Evolutionary conservation across 2,113 vertebrate genomes (phyloP).

Genomic region (Sinocyclocheilus grahami): DNA sequence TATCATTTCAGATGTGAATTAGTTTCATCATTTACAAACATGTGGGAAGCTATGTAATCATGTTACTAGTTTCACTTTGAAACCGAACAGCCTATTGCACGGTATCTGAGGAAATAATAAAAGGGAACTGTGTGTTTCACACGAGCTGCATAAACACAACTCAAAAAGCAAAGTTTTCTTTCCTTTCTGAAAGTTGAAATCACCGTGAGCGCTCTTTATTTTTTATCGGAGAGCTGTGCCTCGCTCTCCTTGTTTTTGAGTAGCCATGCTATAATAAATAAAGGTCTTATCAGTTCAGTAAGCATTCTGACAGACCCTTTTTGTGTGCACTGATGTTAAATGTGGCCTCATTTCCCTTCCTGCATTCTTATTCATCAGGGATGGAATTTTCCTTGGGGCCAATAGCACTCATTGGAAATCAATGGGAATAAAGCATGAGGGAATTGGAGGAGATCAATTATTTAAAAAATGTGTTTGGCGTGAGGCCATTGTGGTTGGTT

Average conservation of each 20-base stretch:
- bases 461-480: conserved; percentile 46
- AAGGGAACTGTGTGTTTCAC: conserved; percentile 49
- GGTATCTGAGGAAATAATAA: conserved; percentile 56
- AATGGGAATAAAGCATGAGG: conserved; percentile 45
- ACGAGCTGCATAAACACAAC: conserved; percentile 41
- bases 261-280: conserved; percentile 13
- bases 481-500: conserved; percentile 41
- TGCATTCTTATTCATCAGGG: conserved; percentile 38
- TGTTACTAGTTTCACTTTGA: conserved; percentile 62
- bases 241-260: neutral
- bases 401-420: conserved; percentile 48
- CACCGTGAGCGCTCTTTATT: neutral
- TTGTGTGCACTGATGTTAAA: conserved; percentile 42
- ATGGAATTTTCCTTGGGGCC: conserved; percentile 29
- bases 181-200: neutral
- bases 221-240: neutral
- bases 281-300: conserved; percentile 24
- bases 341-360: conserved; percentile 44
- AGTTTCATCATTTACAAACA: conserved; percentile 69
- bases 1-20: conserved; percentile 65
- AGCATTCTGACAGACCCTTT: conserved; percentile 36
- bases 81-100: conserved; percentile 57
- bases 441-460: conserved; percentile 51
- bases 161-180: neutral
- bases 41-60: conserved; percentile 63